Base-by-base conservation (phyloP, 1,140 invertebrate species). In the Heliothis virescens region DNA sequence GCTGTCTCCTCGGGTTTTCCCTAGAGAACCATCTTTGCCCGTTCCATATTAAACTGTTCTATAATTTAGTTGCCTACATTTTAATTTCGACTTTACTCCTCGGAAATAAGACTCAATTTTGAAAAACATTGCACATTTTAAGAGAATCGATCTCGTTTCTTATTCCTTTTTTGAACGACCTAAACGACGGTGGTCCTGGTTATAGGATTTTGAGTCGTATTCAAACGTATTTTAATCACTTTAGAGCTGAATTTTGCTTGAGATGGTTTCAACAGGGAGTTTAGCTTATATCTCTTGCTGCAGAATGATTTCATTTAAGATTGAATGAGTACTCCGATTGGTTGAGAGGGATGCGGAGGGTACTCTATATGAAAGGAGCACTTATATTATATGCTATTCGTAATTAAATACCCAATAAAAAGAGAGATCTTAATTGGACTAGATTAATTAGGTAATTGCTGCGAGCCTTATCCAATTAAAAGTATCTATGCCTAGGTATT, bases 21-120 rank as follows among this genome's bases (percentile, higher is more conserved):
- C 93, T 88, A 90, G 91, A 94, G 93, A 93, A 92, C 92, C 92
- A 94, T 94, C 93, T 94, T 93, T 85, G 82, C 87, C 85, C 85
- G 89, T 90, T 92, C 90, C 88, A 90, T 93, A 91, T 93, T 89
- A 88, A 92, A 92, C 90, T 90, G 90, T 81, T 91, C 88, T 93
- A 93, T 92, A 88, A 87, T 89, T 90, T 81, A 65, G 2, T 12
- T 60, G 1, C 12, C 2, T 55, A 10, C 85, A 84, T 69, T 71
- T 18, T 0, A 91, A 82, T 85, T 79, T 73, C 4, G 73, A 84
- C 88, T 76, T 69, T 87, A 86, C 0, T 0, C 0, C 0, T 48
- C 0, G 4, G 1, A 0, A 1, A 0, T 84, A 90, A 78, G 74
- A 75, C 83, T 79, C 13, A 62, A 67, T 81, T 89, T 69, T 3